Evolutionary conservation across 2,113 vertebrate species (phyloP).

Genomic region (Pomatorhinus ruficollis): DNA sequence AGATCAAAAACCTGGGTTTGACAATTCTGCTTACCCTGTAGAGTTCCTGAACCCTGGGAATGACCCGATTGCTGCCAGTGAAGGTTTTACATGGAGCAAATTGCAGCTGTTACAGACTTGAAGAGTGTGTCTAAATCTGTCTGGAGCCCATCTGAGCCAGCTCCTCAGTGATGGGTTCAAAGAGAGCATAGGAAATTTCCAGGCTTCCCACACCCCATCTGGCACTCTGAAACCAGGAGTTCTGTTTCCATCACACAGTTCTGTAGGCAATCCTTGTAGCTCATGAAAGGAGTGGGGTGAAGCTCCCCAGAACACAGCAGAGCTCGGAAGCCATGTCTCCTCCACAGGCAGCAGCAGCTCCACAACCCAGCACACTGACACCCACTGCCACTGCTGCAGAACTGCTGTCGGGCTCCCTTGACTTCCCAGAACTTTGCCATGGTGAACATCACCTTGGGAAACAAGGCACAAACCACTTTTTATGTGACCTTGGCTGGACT

Average conservation of each 20-base stretch:
- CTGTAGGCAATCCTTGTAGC: accelerated
- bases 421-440: not conserved
- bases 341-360: not conserved
- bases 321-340: not conserved
- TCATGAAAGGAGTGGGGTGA: not conserved
- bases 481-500: not conserved
- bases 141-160: not conserved
- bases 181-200: not conserved
- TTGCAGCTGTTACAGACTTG: not conserved
- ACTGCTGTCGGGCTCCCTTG: accelerated
- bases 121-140: not conserved
- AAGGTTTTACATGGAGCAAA: not conserved
- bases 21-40: not conserved
- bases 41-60: not conserved
- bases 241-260: not conserved
- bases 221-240: not conserved
- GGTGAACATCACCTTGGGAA: not conserved
- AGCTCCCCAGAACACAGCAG: not conserved
- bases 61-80: not conserved
- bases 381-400: not conserved
- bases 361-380: too few relatives aligned
- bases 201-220: not conserved
- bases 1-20: not conserved
- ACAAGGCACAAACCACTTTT: not conserved
- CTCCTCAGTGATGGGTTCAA: not conserved